Conservation (phyloP, 2,113 vertebrate species). For the Leptosomus discolor region DNA sequence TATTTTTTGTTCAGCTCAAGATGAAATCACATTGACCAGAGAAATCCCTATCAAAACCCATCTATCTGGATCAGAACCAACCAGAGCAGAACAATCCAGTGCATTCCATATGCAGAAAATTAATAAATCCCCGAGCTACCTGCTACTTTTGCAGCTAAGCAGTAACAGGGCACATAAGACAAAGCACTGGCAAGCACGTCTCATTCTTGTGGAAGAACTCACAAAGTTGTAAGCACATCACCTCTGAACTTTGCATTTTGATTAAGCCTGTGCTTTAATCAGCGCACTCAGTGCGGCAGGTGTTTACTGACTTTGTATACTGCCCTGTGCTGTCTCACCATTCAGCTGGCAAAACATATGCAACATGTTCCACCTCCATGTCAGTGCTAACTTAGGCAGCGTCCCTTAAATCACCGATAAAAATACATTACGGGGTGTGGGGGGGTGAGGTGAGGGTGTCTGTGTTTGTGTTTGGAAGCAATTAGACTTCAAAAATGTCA, state of each 20-base stretch:
- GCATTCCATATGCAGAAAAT: neutral
- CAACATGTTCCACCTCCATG: fast-evolving
- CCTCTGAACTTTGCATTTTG: neutral
- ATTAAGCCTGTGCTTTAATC: neutral
- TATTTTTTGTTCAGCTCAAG: neutral
- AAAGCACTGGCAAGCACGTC: fast-evolving
- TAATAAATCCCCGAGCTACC: neutral
- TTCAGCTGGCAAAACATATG: neutral
- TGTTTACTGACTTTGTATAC: neutral
- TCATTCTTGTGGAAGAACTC: neutral
- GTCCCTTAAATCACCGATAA: neutral
- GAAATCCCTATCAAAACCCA: neutral
- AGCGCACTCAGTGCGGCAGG: no score
- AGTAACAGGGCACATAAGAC: neutral
- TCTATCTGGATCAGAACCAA: neutral
- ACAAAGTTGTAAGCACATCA: neutral
- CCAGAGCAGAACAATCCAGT: neutral
- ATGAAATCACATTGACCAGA: neutral
- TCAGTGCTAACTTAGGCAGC: neutral
- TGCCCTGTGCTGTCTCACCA: neutral
- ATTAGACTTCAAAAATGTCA: neutral
- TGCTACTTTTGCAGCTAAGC: neutral
- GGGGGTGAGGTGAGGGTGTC: no score
- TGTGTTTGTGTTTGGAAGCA: neutral
- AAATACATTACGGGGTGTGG: neutral